Evolutionary conservation across 2,113 vertebrate species (phyloP).

Genomic region (Accipiter cooperii): DNA sequence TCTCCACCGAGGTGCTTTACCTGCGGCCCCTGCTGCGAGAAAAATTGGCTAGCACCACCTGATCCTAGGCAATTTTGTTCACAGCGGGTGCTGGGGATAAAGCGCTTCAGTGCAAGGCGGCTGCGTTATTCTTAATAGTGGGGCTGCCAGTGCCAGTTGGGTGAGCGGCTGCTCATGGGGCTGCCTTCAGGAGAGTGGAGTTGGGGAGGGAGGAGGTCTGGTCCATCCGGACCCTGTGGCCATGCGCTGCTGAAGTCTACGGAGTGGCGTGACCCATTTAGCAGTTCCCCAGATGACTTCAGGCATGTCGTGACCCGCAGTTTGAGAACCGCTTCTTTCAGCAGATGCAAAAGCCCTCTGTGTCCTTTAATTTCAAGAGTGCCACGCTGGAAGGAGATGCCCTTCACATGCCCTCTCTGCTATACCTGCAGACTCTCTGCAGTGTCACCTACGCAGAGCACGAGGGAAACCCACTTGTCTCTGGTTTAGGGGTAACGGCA

Average conservation of each 20-base stretch:
- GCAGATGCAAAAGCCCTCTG: neutral
- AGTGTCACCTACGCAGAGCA: neutral
- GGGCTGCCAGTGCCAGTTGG: neutral
- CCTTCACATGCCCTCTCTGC: neutral
- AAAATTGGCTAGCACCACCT: constrained; percentile 67
- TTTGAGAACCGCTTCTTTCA: neutral
- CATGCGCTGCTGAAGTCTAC: accelerated
- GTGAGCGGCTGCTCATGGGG: neutral
- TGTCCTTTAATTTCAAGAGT: neutral
- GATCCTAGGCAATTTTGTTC: constrained; percentile 65
- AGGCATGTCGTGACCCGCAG: neutral
- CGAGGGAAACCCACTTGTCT: accelerated
- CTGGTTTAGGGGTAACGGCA: neutral
- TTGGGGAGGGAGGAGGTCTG: neutral
- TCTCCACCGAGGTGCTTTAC: constrained; percentile 57
- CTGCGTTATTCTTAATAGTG: neutral
- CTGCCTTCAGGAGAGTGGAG: neutral
- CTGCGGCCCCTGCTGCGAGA: constrained; percentile 61
- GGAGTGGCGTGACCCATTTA: neutral
- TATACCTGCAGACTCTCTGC: neutral
- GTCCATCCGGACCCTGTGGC: accelerated
- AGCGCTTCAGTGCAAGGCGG: neutral
- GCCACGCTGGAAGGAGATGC: neutral
- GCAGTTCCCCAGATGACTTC: neutral
- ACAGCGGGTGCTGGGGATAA: constrained; percentile 60